Conservation (phyloP, 2,888 invertebrate species). For the Scelioninae gen. 2 region DNA sequence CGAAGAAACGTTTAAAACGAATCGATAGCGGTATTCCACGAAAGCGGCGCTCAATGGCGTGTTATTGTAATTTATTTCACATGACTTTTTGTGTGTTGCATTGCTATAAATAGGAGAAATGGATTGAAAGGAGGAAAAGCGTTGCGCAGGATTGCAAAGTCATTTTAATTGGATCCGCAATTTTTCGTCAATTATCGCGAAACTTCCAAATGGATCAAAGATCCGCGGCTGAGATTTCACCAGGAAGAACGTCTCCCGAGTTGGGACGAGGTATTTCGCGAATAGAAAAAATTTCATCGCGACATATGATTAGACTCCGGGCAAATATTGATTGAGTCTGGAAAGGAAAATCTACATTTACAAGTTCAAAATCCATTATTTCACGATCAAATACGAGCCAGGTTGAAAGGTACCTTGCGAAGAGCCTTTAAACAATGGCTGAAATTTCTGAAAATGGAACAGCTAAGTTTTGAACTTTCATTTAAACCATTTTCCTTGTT, state of each 20-base stretch:
- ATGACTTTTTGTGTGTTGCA: slow-evolving; percentile 28
- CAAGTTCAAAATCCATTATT: neutral
- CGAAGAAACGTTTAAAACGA: slow-evolving; percentile 52
- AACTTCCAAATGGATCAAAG: no score
- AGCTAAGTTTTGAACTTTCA: slow-evolving; percentile 16
- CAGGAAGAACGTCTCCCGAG: no score
- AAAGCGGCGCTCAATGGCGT: slow-evolving; percentile 35
- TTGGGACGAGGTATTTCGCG: no score
- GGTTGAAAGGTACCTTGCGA: neutral
- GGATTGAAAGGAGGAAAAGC: slow-evolving; percentile 2
- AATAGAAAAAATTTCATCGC: neutral
- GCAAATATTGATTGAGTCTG: no score
- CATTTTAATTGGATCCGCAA: neutral
- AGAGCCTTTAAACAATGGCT: slow-evolving; percentile 24
- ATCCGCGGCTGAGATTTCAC: no score
- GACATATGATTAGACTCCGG: no score
- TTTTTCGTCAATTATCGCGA: neutral
- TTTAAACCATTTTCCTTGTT: slow-evolving; percentile 31
- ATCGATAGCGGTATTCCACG: slow-evolving; percentile 50
- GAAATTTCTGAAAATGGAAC: slow-evolving; percentile 18
- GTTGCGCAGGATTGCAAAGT: no score
- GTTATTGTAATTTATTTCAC: slow-evolving; percentile 43
- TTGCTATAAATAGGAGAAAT: slow-evolving; percentile 27
- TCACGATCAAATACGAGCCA: neutral
- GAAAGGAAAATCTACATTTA: neutral